These are phyloP conservation scores for Anagyrus pseudococci DNA, from an alignment of 2,888 invertebrate species.

Conservation along the genomic window DNA sequence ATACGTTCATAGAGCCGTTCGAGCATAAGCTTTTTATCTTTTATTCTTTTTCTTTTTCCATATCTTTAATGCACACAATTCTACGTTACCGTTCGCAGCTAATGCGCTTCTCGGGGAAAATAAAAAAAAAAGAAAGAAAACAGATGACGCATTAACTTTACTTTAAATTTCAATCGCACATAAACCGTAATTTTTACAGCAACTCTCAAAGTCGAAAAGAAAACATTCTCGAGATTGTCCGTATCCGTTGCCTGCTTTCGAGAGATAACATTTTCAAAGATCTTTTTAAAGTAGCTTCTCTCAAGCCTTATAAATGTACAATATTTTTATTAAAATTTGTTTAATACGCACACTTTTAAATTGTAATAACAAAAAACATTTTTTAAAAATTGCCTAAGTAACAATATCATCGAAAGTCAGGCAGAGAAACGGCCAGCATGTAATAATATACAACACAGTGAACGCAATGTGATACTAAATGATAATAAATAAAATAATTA, in stretches of 20 bases:
- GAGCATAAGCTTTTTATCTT: conserved; percentile 40
- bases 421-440: conserved; percentile 56
- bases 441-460: conserved; percentile 47
- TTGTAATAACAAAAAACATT: background rate
- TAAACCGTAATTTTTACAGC: conserved; percentile 7
- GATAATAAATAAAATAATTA: conserved; percentile 60
- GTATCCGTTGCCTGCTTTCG: conserved; percentile 43
- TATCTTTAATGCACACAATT: conserved; percentile 15
- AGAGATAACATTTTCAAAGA: conserved; percentile 4
- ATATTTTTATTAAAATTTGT: no score
- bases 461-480: conserved; percentile 63
- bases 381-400: no score
- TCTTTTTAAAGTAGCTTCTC: no score
- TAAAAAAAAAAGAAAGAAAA: background rate
- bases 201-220: conserved; percentile 21
- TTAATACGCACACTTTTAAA: background rate
- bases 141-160: background rate
- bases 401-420: conserved; percentile 48
- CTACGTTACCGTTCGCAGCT: conserved; percentile 20
- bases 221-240: conserved; percentile 40
- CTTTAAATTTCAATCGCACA: conserved; percentile 13
- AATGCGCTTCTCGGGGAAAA: conserved; percentile 2
- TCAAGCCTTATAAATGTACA: no score
- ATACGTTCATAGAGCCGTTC: conserved; percentile 51
- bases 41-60: conserved; percentile 1